phyloP scores from a whole-genome alignment of 2,113 vertebrate genomes.

The Rhinogobius similis region DNA sequence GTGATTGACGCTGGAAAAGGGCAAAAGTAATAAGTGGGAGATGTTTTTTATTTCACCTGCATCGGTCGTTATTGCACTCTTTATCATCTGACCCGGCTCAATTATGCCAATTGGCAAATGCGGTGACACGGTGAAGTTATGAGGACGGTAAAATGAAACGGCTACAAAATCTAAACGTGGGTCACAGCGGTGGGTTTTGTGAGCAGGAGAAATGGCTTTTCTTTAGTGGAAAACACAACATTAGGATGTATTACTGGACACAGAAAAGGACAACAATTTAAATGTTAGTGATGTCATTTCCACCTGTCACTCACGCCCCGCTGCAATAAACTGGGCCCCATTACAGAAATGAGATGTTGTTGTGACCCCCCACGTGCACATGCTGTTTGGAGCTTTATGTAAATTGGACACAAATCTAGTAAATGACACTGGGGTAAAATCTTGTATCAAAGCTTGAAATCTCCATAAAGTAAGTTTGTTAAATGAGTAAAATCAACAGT shows the following conservation, averaged over 20 bases:
- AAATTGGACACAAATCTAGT: conserved; percentile 36
- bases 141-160: conserved; percentile 50
- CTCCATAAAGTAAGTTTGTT: conserved; percentile 4
- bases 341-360: conserved; percentile 75
- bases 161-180: conserved; percentile 17
- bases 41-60: conserved; percentile 74
- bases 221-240: conserved; percentile 52
- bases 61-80: conserved; percentile 71
- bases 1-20: conserved; percentile 50
- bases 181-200: conserved; percentile 18
- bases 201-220: conserved; percentile 45
- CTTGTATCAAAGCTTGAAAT: background rate
- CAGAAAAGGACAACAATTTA: conserved; percentile 61
- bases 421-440: conserved; percentile 17
- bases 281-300: conserved; percentile 75
- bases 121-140: conserved; percentile 53
- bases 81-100: conserved; percentile 71
- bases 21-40: conserved; percentile 73
- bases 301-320: conserved; percentile 65
- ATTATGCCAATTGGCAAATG: conserved; percentile 73
- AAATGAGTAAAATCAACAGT: background rate
- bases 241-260: conserved; percentile 58
- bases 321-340: conserved; percentile 66
- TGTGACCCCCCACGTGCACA: conserved; percentile 47
- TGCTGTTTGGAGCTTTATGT: conserved; percentile 28